These are phyloP conservation scores for Danio aesculapii DNA, from an alignment of 2,797 vertebrate genomes.

Conservation along the genomic window DNA sequence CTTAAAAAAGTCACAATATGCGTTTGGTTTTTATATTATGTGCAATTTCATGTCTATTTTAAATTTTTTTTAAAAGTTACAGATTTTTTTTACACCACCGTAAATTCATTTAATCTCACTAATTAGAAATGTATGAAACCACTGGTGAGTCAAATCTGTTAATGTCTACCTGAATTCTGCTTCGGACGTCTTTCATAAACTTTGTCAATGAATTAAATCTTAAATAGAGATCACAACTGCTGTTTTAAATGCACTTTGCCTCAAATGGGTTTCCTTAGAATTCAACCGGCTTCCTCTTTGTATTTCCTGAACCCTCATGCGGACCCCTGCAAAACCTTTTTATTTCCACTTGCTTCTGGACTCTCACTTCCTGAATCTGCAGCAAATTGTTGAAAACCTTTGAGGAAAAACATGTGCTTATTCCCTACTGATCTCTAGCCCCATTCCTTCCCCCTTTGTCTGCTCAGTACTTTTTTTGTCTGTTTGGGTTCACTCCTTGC, in stretches of 20 bases:
- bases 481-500: conserved; percentile 56
- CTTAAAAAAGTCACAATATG: conserved; percentile 62
- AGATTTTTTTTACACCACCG: conserved; percentile 51
- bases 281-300: conserved; percentile 67
- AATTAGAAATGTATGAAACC: conserved; percentile 71
- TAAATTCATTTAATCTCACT: conserved; percentile 53
- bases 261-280: conserved; percentile 73
- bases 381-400: conserved; percentile 72
- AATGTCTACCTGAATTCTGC: conserved; percentile 22
- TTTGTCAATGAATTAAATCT: conserved; percentile 62
- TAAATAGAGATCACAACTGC: conserved; percentile 55
- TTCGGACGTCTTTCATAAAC: conserved; percentile 39
- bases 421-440: conserved; percentile 47
- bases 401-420: conserved; percentile 72
- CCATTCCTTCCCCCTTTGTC: conserved; percentile 66
- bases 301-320: conserved; percentile 48
- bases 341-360: conserved; percentile 46
- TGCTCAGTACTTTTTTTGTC: conserved; percentile 30
- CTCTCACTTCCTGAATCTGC: conserved; percentile 78
- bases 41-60: conserved; percentile 65
- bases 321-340: conserved; percentile 50
- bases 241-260: conserved; percentile 63
- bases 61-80: conserved; percentile 34
- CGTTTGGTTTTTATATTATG: conserved; percentile 66
- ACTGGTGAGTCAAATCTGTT: conserved; percentile 56